Conservation (phyloP, 2,888 invertebrate species). For the Dryadula phaetusa region DNA sequence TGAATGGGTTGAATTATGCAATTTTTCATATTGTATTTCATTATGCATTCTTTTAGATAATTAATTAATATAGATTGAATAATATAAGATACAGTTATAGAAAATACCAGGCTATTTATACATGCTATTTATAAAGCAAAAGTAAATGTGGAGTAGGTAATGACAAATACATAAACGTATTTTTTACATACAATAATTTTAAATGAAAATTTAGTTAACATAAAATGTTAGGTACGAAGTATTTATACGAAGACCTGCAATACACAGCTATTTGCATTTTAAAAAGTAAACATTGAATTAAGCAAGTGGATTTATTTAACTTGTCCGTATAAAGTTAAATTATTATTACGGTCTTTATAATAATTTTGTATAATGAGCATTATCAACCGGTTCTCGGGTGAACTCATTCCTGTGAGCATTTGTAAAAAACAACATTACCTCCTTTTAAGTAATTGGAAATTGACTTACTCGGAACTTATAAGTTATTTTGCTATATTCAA, state of each 20-base stretch:
- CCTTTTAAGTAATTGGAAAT: slow-evolving; percentile 26
- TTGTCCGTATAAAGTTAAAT: slow-evolving; percentile 17
- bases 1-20: slow-evolving; percentile 5
- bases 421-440: slow-evolving; percentile 22
- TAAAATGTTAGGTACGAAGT: not conserved
- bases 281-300: slow-evolving; percentile 6
- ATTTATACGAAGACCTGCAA: not conserved
- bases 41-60: not conserved
- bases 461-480: slow-evolving; percentile 16
- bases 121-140: not conserved
- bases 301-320: slow-evolving; percentile 21
- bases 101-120: too few species aligned
- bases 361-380: slow-evolving; percentile 30
- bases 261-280: not conserved
- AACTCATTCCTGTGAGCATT: slow-evolving; percentile 28
- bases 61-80: not conserved
- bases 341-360: slow-evolving; percentile 24
- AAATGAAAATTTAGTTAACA: not conserved
- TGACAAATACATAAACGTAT: not conserved
- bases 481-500: not conserved
- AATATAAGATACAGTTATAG: too few species aligned
- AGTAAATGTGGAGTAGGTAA: too few species aligned
- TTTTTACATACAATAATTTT: not conserved
- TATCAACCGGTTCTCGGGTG: slow-evolving; percentile 27
- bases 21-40: not conserved